These are phyloP conservation scores for Pedionomus torquatus DNA, from an alignment of 2,113 vertebrate genomes.

Conservation along the genomic window DNA sequence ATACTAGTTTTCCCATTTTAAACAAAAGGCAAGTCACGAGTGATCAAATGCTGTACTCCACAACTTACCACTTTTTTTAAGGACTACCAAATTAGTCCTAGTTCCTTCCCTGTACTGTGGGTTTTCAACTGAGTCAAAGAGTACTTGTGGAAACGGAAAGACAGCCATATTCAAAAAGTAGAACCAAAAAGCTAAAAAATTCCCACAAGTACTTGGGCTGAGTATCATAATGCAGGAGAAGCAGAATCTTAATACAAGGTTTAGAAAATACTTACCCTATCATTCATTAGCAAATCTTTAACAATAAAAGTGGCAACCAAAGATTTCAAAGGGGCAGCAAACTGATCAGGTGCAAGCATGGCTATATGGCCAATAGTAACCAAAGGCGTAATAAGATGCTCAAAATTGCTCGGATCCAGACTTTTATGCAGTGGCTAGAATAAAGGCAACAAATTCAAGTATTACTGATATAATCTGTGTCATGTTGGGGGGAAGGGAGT, in stretches of 20 bases:
- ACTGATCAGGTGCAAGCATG: slow-evolving; percentile 95
- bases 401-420: slow-evolving; percentile 92
- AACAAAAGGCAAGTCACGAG: neutral
- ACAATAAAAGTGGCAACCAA: slow-evolving; percentile 97
- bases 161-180: neutral
- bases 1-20: neutral
- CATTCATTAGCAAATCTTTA: slow-evolving; percentile 97
- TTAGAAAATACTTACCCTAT: slow-evolving; percentile 82
- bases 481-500: neutral
- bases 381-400: slow-evolving; percentile 94
- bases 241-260: neutral
- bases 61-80: neutral
- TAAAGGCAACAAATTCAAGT: neutral
- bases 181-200: neutral
- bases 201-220: neutral
- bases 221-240: neutral
- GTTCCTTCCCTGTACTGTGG: neutral
- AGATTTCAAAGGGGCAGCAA: slow-evolving; percentile 94
- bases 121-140: neutral
- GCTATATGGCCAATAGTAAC: slow-evolving; percentile 96
- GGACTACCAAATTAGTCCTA: neutral
- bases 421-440: slow-evolving; percentile 93
- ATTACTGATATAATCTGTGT: neutral
- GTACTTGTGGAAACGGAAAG: neutral
- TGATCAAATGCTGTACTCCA: neutral